Evolutionary conservation across 1,140 invertebrate genomes (phyloP).

Genomic region (Drosophila athabasca): DNA sequence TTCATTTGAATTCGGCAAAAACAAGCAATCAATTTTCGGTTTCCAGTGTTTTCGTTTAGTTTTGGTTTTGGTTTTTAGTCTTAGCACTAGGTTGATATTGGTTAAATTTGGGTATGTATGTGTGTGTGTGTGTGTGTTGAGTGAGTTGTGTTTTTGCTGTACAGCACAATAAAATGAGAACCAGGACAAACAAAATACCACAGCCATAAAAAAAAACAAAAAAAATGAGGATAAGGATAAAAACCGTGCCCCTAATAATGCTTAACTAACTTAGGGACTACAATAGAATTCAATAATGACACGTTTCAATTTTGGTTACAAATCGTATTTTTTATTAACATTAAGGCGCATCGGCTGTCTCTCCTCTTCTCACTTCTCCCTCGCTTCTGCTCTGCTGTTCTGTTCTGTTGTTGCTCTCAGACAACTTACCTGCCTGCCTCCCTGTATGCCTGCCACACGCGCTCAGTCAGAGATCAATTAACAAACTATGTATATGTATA

Average conservation of each 20-base stretch:
- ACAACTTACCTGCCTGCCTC: slow-evolving; percentile 63
- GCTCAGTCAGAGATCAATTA: slow-evolving; percentile 13
- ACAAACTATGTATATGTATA: slow-evolving; percentile 14
- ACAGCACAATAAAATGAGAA: slow-evolving; percentile 44
- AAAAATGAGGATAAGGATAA: slow-evolving; percentile 10
- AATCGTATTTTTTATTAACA: slow-evolving; percentile 73
- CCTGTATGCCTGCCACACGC: slow-evolving; percentile 16
- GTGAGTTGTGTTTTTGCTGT: slow-evolving; percentile 17
- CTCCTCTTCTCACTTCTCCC: neutral
- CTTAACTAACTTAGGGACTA: slow-evolving; percentile 62
- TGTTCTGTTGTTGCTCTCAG: neutral
- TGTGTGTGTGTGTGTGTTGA: slow-evolving; percentile 44
- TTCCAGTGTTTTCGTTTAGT: slow-evolving; percentile 19
- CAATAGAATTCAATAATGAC: slow-evolving; percentile 71
- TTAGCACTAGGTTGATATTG: slow-evolving; percentile 12
- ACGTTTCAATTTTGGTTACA: slow-evolving; percentile 76
- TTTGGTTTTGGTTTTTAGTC: slow-evolving; percentile 40
- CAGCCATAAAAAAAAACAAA: slow-evolving; percentile 48
- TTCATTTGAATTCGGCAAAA: slow-evolving; percentile 42
- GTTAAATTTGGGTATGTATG: slow-evolving; percentile 1
- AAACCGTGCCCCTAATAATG: slow-evolving; percentile 48
- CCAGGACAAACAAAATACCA: slow-evolving; percentile 68
- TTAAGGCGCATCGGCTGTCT: slow-evolving; percentile 17
- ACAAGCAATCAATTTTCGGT: slow-evolving; percentile 68
- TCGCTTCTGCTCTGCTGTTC: neutral